Evolutionary conservation across 92 coral and sea anemone species (phyloP), one percentile per base, ranked within the genome.

Genomic region (Heteractis magnifica): DNA sequence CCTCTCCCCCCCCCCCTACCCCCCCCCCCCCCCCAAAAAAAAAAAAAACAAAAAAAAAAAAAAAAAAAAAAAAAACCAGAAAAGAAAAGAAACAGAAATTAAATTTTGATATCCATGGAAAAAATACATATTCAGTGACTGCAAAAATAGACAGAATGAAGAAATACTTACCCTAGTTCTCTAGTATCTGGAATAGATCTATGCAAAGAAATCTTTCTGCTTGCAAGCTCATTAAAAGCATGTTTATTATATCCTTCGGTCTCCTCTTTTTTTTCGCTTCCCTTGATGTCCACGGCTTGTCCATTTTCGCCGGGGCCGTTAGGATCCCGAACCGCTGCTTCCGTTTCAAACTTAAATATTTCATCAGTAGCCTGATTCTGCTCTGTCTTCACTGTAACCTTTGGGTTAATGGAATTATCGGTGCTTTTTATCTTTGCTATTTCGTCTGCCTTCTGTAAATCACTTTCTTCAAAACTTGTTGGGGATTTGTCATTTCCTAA

Each of bases 301-400:
- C 98, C 98, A 56, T 88, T 65, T 77, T 94, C 98, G 6, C 98
- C 98, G 13, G 95, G 98, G 14, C 95, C 98, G 76, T 87, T 80
- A 60, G 98, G 92, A 76, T 94, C 89, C 14, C 85, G 88, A 71
- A 15, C 51, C 20, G 58, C 76, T 20, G 82, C 52, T 44, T 81
- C 85, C 44, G 79, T 52, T 23, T 81, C 86, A 21, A 75, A 82
- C 1, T 82, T 23, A 16, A 82, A 82, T 34, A 49, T 49, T n/a
- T 79, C 55, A 15, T 20, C 58, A 16, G 71, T 8, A 9, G 56
- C 19, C 65, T 51, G 56, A 23, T 21, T 19, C 34, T n/a, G 50
- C n/a, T 79, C 71, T 74, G 78, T 74, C 56, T 74, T 49, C 56
- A 74, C 78, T 74, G 49, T 68, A 21, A 68, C 73, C 78, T 74